Conservation (phyloP, 1,140 invertebrate genomes). For the Lepidotrigona ventralis region DNA sequence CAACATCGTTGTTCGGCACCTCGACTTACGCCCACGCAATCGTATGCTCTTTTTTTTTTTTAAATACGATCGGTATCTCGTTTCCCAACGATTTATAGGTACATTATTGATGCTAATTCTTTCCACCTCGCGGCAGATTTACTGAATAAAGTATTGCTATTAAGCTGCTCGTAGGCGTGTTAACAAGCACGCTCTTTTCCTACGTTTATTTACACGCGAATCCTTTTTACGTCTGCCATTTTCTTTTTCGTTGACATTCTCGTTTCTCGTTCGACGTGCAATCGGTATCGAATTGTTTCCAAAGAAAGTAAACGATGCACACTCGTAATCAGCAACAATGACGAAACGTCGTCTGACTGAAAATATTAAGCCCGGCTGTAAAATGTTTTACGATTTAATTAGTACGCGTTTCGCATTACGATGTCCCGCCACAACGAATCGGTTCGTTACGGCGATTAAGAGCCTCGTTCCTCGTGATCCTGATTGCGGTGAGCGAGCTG, state of each 20-base stretch:
- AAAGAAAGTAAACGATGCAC: neutral
- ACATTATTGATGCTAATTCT: neutral
- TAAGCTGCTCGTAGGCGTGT: neutral
- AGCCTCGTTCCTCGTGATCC: constrained; percentile 1
- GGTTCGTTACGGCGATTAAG: constrained; percentile 4
- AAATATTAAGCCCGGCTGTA: neutral
- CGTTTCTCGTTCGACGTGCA: no score
- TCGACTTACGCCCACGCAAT: neutral
- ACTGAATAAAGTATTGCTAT: neutral
- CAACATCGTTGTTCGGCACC: neutral
- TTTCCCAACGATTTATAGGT: neutral
- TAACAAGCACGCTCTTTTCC: neutral
- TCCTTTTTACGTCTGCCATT: neutral
- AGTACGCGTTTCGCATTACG: neutral
- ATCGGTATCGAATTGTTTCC: neutral
- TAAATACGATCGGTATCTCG: neutral
- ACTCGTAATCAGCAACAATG: neutral
- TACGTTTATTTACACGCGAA: no score
- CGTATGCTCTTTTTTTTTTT: neutral
- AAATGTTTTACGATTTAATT: constrained; percentile 5
- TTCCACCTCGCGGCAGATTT: neutral
- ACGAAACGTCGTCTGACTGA: neutral
- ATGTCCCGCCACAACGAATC: neutral
- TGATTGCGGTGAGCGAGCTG: neutral
- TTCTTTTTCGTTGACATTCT: neutral